These are phyloP conservation scores for Oryzias sinensis DNA, from an alignment of 2,797 vertebrate genomes.

Conservation along the genomic window DNA sequence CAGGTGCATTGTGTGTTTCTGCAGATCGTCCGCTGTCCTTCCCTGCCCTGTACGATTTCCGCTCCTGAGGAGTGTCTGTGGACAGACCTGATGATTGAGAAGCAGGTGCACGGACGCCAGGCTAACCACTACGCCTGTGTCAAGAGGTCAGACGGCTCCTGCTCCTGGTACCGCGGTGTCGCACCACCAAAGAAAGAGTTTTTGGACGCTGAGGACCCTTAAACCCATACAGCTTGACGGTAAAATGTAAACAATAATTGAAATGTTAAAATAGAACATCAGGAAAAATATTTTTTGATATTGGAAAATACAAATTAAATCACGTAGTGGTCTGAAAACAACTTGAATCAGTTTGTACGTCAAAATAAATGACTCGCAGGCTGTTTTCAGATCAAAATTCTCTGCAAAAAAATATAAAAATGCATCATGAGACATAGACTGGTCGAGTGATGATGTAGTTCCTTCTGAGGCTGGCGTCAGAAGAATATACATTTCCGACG, in stretches of 20 bases:
- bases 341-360: constrained; percentile 23
- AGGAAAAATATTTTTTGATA: constrained; percentile 45
- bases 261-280: constrained; percentile 38
- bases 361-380: constrained; percentile 29
- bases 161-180: constrained; percentile 94
- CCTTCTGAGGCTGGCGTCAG: constrained; percentile 81
- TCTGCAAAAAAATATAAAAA: constrained; percentile 42
- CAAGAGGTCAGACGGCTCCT: constrained; percentile 92
- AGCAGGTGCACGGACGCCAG: constrained; percentile 93
- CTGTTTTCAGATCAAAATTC: constrained; percentile 64
- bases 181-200: constrained; percentile 97
- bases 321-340: constrained; percentile 55
- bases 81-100: constrained; percentile 98
- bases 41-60: constrained; percentile 90
- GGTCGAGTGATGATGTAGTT: constrained; percentile 84
- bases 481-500: constrained; percentile 57
- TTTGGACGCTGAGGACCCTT: constrained; percentile 94
- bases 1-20: constrained; percentile 15
- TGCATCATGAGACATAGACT: constrained; percentile 81
- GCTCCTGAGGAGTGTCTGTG: constrained; percentile 95
- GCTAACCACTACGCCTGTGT: constrained; percentile 96
- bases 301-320: constrained; percentile 26
- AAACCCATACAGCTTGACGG: constrained; percentile 64
- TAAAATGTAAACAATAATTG: constrained; percentile 49
- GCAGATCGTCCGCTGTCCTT: constrained; percentile 92